These are phyloP conservation scores for Scolopax mira DNA, from an alignment of 2,113 vertebrate genomes.

Conservation along the genomic window DNA sequence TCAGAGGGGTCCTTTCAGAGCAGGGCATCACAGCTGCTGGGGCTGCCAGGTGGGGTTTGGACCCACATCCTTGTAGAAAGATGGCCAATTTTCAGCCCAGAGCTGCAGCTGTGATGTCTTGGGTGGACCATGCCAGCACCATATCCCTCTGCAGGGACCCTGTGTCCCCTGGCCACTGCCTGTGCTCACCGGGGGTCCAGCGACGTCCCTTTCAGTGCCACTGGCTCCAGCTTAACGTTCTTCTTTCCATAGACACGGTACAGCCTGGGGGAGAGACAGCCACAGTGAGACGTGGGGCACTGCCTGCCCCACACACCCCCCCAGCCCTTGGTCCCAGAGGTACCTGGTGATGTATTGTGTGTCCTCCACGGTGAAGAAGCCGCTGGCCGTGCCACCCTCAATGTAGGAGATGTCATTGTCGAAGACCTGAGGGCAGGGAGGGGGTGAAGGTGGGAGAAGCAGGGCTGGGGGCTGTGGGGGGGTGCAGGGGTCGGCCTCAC, in stretches of 20 bases:
- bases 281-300: fast-evolving
- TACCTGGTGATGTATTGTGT: conserved; percentile 86
- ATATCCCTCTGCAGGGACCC: not conserved
- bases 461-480: fast-evolving
- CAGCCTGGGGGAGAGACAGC: conserved; percentile 72
- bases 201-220: conserved; percentile 84
- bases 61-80: not conserved
- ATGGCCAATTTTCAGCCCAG: not conserved
- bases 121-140: not conserved
- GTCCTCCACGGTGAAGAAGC: conserved; percentile 96
- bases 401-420: conserved; percentile 94
- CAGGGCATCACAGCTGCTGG: not conserved
- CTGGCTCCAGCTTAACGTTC: conserved; percentile 91
- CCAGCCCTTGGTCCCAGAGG: not conserved
- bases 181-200: conserved; percentile 88
- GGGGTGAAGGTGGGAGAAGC: not conserved
- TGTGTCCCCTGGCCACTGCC: not conserved
- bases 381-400: conserved; percentile 92
- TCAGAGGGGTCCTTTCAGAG: not conserved
- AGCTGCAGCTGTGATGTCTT: not conserved
- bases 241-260: conserved; percentile 96
- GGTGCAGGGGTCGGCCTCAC: conserved; percentile 29
- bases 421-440: conserved; percentile 81
- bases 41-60: not conserved
- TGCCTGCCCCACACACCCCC: fast-evolving